Evolutionary conservation across 1,140 invertebrate species (phyloP), one percentile per base, ranked within the genome.

Genomic region (Lethocerus indicus): DNA sequence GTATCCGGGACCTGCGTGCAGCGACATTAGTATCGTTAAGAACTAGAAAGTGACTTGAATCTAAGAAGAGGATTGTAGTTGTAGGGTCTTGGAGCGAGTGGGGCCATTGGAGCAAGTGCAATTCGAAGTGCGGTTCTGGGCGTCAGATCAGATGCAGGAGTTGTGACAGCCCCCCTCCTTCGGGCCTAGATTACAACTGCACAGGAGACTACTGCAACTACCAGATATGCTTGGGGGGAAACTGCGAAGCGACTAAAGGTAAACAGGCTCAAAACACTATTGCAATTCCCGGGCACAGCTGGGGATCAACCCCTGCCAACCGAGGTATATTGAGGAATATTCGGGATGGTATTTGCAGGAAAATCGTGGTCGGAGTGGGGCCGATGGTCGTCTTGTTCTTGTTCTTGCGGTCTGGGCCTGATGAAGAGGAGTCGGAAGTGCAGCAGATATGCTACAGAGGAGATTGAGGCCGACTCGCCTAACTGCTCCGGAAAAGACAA

Each of bases 41-140:
- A n/a, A n/a, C n/a, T n/a, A n/a, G n/a, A n/a, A n/a, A n/a, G n/a
- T n/a, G n/a, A n/a, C n/a, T n/a, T n/a, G n/a, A n/a, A n/a, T n/a
- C n/a, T n/a, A n/a, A n/a, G n/a, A n/a, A n/a, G n/a, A n/a, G n/a
- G n/a, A 16, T 42, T 24, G 4, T 28, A 44, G 73, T 81, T 35
- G 80, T 91, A 62, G 88, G 88, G 5, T 79, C 77, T 2, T 93
- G 89, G 89, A 86, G 84, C 0, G 65, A 73, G 0, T 88, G 83
- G 83, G 70, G 75, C 0, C 50, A 70, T 4, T 88, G 83, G 84
- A 71, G 72, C 12, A 59, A 70, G 1, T 83, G 81, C 57, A 70
- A 72, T 0, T 60, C 47, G 53, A 64, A 64, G 26, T 79, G 77
- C 55, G 76, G 72, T 1, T 74, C 76, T 1, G 88, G 88, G 0